Base-by-base conservation (phyloP, 1,140 invertebrate genomes). In the Orius insidiosus region DNA sequence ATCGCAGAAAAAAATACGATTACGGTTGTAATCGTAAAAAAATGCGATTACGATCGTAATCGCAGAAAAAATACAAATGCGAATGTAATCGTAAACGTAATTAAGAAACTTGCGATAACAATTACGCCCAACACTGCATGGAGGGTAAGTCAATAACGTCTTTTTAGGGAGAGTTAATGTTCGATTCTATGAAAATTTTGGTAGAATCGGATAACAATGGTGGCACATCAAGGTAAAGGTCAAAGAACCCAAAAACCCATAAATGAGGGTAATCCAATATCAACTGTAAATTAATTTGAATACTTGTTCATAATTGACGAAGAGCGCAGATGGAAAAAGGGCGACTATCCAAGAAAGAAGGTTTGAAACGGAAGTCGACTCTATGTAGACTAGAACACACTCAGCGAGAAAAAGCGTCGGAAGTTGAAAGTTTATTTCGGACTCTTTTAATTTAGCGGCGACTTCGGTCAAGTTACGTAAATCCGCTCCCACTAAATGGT, bases 381-480 rank as follows among this genome's bases (percentile, higher is more conserved):
- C 83, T 61, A 97, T 78, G 58, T 98, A 98, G 31, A 98, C 88
- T 30, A 98, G 72, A 53, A 98, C 93, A 69, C 94, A 98, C 67
- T 98, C 94, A 15, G 88, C 77, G 41, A 98, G 66, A 65, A 96
- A 86, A 50, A 96, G 68, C 31, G 93, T 94, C 40, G 93, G 90
- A 46, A 80, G 60, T 46, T 71, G 64, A 56, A 72, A 77, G 59
- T 80, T 75, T 38, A 88, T 65, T 58, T 78, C 75, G 38, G 78
- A 79, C 54, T 83, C 75, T 36, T 71, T 66, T 41, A 94, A 63
- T 65, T 90, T 92, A 30, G 69, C 66, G 56, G 77, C 70, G 11
- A 96, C 67, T 58, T 90, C 79, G 41, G 70, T 66, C 45, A 83
- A 62, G 59, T 88, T 80, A 55, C 86, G 70, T 53, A 97, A 66